These are phyloP conservation scores for Actinernus sp. DNA, from an alignment of 92 coral and sea anemone species.

Conservation along the genomic window DNA sequence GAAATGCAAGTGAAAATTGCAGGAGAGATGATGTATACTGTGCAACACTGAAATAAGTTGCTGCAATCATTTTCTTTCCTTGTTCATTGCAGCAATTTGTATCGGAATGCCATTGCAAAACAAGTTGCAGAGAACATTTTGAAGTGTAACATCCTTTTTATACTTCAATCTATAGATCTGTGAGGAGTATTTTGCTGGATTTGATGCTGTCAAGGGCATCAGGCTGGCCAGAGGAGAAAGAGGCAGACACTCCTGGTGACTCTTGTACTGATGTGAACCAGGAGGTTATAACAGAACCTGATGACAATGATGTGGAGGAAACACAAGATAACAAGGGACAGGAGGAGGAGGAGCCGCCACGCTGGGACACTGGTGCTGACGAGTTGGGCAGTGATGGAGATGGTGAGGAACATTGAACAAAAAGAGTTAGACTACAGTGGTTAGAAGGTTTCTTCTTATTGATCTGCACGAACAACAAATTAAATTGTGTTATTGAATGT, in stretches of 20 bases:
- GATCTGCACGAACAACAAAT: too few species aligned
- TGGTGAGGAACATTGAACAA: background rate
- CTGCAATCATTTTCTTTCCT: too few species aligned
- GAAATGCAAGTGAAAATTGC: too few species aligned
- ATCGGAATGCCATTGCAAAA: too few species aligned
- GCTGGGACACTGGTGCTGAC: slow-evolving; percentile 23
- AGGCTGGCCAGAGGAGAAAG: slow-evolving; percentile 62
- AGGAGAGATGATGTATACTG: too few species aligned
- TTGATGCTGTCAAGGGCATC: slow-evolving; percentile 76
- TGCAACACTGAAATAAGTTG: too few species aligned
- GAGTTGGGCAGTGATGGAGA: slow-evolving; percentile 5
- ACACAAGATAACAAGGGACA: background rate
- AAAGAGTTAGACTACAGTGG: too few species aligned
- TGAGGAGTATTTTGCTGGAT: slow-evolving; percentile 64
- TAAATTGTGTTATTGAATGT: too few species aligned
- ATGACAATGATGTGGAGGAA: slow-evolving; percentile 17
- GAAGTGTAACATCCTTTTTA: background rate
- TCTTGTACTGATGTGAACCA: slow-evolving; percentile 6
- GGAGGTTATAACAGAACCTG: slow-evolving; percentile 33
- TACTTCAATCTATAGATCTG: slow-evolving; percentile 29
- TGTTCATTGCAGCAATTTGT: too few species aligned
- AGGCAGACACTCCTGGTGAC: slow-evolving; percentile 17
- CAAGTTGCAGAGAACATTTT: too few species aligned
- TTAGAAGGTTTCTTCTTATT: too few species aligned
- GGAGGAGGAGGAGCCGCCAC: slow-evolving; percentile 14